A percentile compares a stretch with the other conserved stretches of the same genome.
These are phyloP conservation scores for Microctenopoma stevenorrisi DNA, from an alignment of 2,797 vertebrate species.

Conservation along the genomic window DNA sequence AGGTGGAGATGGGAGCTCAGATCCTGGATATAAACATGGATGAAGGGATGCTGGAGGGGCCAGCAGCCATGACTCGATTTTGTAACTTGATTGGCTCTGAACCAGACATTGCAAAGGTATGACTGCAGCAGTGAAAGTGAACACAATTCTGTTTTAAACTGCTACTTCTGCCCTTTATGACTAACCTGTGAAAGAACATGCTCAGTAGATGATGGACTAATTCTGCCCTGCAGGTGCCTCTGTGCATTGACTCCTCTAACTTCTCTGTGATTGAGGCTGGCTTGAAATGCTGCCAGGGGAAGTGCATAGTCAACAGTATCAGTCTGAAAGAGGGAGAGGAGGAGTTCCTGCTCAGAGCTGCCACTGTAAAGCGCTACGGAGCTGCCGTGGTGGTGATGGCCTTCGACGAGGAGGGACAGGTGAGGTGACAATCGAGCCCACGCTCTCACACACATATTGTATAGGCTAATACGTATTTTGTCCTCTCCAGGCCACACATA, in stretches of 20 bases:
- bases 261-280: slow-evolving; percentile 96
- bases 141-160: not conserved
- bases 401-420: slow-evolving; percentile 96
- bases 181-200: not conserved
- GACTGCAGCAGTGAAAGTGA: slow-evolving; percentile 2
- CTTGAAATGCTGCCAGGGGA: slow-evolving; percentile 95
- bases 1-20: slow-evolving; percentile 98
- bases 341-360: slow-evolving; percentile 89
- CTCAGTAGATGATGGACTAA: not conserved
- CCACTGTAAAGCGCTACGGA: slow-evolving; percentile 89
- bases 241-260: slow-evolving; percentile 97
- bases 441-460: not conserved
- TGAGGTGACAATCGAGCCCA: slow-evolving; percentile 28
- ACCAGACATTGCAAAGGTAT: slow-evolving; percentile 93
- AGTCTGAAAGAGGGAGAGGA: slow-evolving; percentile 96
- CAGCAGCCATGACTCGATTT: slow-evolving; percentile 90
- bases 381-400: slow-evolving; percentile 97
- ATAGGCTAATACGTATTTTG: not conserved
- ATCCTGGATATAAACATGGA: slow-evolving; percentile 98
- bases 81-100: slow-evolving; percentile 93
- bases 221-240: slow-evolving; percentile 85
- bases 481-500: slow-evolving; percentile 88
- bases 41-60: slow-evolving; percentile 95
- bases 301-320: slow-evolving; percentile 97
- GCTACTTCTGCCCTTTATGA: no score